Evolutionary conservation across 2,888 invertebrate genomes (phyloP).

Genomic region (Schizaphis graminum): DNA sequence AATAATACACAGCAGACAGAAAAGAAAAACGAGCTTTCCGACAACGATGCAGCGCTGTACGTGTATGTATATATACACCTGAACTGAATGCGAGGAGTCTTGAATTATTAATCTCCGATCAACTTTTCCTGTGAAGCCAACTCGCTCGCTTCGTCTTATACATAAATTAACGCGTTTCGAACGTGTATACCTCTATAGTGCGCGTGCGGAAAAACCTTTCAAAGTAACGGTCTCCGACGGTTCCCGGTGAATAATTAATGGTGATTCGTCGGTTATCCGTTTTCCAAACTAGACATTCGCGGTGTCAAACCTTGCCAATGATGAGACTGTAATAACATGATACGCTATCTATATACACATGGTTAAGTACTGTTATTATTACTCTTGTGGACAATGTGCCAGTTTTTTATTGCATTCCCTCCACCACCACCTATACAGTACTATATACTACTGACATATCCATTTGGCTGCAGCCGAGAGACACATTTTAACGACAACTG

Average conservation of each 20-base stretch:
- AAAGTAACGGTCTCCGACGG: not conserved
- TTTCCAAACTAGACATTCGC: not conserved
- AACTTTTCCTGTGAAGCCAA: constrained; percentile 1
- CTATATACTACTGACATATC: not conserved
- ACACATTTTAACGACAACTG: constrained; percentile 11
- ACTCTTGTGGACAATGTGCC: not conserved
- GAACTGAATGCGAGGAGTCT: not conserved
- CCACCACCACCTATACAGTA: no score
- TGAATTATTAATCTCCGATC: constrained; percentile 60
- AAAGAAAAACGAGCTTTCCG: constrained; percentile 20
- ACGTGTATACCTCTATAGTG: not conserved
- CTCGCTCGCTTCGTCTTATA: not conserved
- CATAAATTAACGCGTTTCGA: constrained; percentile 49
- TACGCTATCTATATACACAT: not conserved
- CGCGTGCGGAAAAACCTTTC: not conserved
- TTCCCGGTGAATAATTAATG: constrained; percentile 18
- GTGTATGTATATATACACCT: not conserved
- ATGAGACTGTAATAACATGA: not conserved
- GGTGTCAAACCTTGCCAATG: not conserved
- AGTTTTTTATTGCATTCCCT: not conserved
- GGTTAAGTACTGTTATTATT: constrained; percentile 9
- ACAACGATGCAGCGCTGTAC: not conserved
- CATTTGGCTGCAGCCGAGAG: not conserved
- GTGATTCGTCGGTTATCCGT: not conserved
- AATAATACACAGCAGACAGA: constrained; percentile 24